Conservation (phyloP, 2,113 vertebrate genomes). For the Gasterosteus aculeatus region DNA sequence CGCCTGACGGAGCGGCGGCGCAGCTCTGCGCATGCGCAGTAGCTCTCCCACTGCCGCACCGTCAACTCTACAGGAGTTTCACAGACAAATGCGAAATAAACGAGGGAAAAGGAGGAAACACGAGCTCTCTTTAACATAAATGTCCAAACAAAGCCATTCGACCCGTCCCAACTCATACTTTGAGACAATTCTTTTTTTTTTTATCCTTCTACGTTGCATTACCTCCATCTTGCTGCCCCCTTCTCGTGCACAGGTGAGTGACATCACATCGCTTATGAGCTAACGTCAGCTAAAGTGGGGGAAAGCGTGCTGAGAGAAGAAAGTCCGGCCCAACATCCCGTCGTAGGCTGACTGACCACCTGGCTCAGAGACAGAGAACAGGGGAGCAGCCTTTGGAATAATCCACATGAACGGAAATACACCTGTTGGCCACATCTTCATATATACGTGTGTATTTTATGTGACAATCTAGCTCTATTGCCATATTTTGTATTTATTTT, state of each 20-base stretch:
- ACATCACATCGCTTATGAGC: neutral
- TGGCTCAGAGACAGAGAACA: neutral
- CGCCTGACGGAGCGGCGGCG: slow-evolving; percentile 36
- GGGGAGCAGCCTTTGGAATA: neutral
- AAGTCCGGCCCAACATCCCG: neutral
- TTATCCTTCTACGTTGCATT: neutral
- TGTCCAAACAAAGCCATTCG: neutral
- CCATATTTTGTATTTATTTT: neutral
- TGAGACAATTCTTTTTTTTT: neutral
- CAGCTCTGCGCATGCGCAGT: slow-evolving; percentile 41
- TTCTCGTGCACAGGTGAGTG: slow-evolving; percentile 47
- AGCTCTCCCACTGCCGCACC: neutral
- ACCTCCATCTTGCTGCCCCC: neutral
- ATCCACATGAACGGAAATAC: neutral
- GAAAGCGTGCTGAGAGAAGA: neutral
- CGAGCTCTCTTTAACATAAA: rapidly evolving
- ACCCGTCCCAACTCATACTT: neutral
- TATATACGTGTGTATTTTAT: too few species aligned
- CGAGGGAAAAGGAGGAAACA: neutral
- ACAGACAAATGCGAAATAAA: neutral
- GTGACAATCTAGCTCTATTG: neutral
- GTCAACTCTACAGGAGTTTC: neutral
- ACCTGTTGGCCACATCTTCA: neutral
- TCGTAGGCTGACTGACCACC: neutral
- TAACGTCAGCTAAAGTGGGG: neutral